These are phyloP conservation scores for Agapostemon virescens DNA, from an alignment of 2,888 invertebrate genomes.

Conservation along the genomic window DNA sequence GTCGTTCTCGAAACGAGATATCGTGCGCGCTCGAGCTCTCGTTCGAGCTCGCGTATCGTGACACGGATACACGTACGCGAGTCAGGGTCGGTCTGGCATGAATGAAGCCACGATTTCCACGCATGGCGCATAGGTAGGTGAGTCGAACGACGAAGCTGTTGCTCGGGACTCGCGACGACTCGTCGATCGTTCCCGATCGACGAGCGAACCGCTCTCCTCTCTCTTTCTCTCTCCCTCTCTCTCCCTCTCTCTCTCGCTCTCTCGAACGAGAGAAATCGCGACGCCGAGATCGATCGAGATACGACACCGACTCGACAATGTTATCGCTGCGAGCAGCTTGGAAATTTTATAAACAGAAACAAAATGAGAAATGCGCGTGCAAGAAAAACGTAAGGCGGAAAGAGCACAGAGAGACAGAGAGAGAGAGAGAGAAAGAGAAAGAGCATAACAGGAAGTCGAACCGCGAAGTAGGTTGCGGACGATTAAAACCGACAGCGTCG, in stretches of 20 bases:
- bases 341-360: background rate
- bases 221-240: background rate
- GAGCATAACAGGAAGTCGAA: background rate
- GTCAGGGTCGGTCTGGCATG: conserved; percentile 67
- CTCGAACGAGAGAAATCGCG: background rate
- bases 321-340: background rate
- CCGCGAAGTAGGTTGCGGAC: background rate
- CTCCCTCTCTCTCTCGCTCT: background rate
- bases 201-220: conserved; percentile 2
- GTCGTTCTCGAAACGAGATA: conserved; percentile 44
- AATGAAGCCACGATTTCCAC: conserved; percentile 76
- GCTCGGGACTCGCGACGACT: conserved; percentile 15
- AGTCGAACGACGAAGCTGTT: conserved; percentile 45
- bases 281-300: background rate
- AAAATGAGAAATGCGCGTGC: background rate
- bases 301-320: background rate
- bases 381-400: background rate
- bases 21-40: conserved; percentile 33
- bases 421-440: background rate
- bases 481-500: background rate
- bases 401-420: background rate
- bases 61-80: conserved; percentile 52
- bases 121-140: conserved; percentile 69
- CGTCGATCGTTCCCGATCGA: conserved; percentile 53
- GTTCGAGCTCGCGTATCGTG: conserved; percentile 25